Percentiles rank a stretch among this genome's conserved stretches.
These are phyloP conservation scores for Hipparchia semele DNA, from an alignment of 2,888 invertebrate genomes.

Conservation along the genomic window DNA sequence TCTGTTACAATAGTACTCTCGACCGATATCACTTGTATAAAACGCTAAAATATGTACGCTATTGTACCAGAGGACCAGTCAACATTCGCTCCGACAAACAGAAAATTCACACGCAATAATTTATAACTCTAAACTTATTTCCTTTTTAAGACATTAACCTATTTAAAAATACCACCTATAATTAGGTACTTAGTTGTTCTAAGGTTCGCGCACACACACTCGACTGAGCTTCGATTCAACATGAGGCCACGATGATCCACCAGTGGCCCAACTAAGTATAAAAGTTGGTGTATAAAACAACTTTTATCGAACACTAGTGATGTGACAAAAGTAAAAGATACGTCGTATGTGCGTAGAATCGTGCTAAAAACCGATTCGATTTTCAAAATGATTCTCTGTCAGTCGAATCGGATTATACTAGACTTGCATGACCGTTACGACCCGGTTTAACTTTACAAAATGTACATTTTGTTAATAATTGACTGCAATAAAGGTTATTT, in stretches of 20 bases:
- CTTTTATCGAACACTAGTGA: slow-evolving; percentile 46
- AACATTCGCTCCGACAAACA: slow-evolving; percentile 68
- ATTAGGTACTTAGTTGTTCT: slow-evolving; percentile 72
- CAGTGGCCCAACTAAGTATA: slow-evolving; percentile 58
- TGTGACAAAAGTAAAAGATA: slow-evolving; percentile 47
- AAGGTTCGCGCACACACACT: slow-evolving; percentile 68
- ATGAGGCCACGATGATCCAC: slow-evolving; percentile 46
- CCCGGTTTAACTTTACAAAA: neutral
- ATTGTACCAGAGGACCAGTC: slow-evolving; percentile 71
- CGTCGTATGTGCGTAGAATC: slow-evolving; percentile 29
- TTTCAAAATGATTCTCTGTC: slow-evolving; percentile 21
- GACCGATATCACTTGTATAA: slow-evolving; percentile 79
- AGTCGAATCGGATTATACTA: slow-evolving; percentile 15
- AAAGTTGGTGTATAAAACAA: slow-evolving; percentile 50
- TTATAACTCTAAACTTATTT: slow-evolving; percentile 73
- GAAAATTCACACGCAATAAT: slow-evolving; percentile 81
- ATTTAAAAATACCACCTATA: slow-evolving; percentile 72
- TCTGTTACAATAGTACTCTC: slow-evolving; percentile 81
- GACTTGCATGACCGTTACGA: slow-evolving; percentile 10
- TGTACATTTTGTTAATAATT: too few relatives aligned
- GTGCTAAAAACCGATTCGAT: slow-evolving; percentile 24
- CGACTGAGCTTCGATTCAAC: slow-evolving; percentile 55
- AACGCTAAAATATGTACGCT: slow-evolving; percentile 77
- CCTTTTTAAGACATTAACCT: slow-evolving; percentile 72
- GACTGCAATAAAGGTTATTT: too few relatives aligned